A percentile compares a stretch with the other conserved stretches of the same genome.
Conservation (phyloP, 2,797 vertebrate species). For the Hydrolagus colliei region DNA sequence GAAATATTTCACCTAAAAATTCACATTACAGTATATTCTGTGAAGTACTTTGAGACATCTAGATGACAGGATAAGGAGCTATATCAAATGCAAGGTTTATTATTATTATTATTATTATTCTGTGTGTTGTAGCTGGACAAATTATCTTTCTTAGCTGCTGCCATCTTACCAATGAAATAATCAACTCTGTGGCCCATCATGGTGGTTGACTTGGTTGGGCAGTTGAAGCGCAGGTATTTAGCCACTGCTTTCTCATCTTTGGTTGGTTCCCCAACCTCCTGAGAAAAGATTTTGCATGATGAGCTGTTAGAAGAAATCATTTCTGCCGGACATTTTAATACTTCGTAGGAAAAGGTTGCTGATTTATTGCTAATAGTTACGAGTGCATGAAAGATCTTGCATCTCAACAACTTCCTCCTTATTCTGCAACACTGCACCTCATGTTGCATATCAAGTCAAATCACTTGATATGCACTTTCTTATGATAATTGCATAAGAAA, state of each 20-base stretch:
- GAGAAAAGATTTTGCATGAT: conserved; percentile 37
- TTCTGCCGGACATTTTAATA: background rate
- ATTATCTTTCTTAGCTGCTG: conserved; percentile 28
- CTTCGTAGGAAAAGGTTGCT: no score
- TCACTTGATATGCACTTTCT: background rate
- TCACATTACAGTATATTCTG: no score
- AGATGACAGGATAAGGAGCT: no score
- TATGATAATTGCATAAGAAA: no score
- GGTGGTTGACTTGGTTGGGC: conserved; percentile 93
- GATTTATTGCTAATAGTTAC: no score
- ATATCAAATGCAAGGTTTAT: no score
- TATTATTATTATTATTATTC: no score
- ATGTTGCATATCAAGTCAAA: background rate
- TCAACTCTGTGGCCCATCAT: conserved; percentile 97
- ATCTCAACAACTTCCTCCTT: background rate
- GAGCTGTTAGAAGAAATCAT: background rate
- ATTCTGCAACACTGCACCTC: background rate
- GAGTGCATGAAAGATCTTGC: background rate
- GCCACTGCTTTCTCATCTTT: conserved; percentile 97
- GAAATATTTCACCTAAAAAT: no score
- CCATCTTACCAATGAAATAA: conserved; percentile 85
- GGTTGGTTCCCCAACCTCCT: conserved; percentile 94
- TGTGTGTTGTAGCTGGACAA: background rate
- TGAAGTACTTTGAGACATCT: no score
- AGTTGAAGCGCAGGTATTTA: conserved; percentile 95